These are phyloP conservation scores for Sebastes goodei DNA, from an alignment of 2,797 vertebrate genomes.

Conservation along the genomic window DNA sequence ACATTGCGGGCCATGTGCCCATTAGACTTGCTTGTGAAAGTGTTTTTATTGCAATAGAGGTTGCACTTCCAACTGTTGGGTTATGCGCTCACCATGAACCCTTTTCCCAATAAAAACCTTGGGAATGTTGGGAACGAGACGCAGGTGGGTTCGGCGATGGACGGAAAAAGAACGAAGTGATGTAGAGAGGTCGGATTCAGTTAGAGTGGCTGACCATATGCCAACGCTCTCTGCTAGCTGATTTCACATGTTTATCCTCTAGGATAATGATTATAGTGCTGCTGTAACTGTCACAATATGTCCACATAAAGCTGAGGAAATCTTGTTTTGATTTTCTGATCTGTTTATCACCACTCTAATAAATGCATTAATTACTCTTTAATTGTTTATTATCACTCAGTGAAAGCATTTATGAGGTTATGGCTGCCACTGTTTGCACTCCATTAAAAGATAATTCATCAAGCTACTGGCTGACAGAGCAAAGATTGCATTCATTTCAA, in stretches of 20 bases:
- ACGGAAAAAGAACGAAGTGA: not conserved
- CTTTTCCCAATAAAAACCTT: constrained; percentile 46
- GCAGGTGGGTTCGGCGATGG: constrained; percentile 39
- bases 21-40: constrained; percentile 46
- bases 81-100: constrained; percentile 35
- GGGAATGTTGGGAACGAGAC: constrained; percentile 47
- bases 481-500: not conserved
- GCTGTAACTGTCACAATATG: not conserved
- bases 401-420: constrained; percentile 10
- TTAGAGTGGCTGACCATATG: not conserved
- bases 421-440: constrained; percentile 18
- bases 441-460: constrained; percentile 31
- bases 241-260: not conserved
- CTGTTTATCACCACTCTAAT: constrained; percentile 18
- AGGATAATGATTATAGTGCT: not conserved
- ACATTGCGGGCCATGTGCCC: constrained; percentile 34
- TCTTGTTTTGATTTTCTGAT: constrained; percentile 1
- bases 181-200: not conserved
- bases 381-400: constrained; percentile 18
- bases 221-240: not conserved
- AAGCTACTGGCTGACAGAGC: not conserved
- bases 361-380: constrained; percentile 1
- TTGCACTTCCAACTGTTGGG: constrained; percentile 34
- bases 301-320: not conserved
- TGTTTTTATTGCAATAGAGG: constrained; percentile 54